A percentile compares a stretch with the other conserved stretches of the same genome.
Conservation (phyloP, 2,113 vertebrate species). For the Manacus vitellinus region DNA sequence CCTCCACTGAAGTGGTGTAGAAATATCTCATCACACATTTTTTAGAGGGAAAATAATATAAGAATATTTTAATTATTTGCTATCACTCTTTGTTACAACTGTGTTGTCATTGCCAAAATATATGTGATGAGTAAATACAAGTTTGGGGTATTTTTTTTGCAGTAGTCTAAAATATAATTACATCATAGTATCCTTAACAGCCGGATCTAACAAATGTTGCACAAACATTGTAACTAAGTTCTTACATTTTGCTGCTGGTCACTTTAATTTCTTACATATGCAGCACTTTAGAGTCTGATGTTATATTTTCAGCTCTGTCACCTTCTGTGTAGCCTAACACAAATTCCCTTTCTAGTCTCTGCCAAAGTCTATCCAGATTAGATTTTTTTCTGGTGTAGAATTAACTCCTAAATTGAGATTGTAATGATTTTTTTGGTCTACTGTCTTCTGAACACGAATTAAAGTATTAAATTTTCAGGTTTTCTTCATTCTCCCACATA, state of each 20-base stretch:
- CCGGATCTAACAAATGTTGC: neutral
- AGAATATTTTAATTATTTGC: neutral
- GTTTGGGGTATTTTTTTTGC: neutral
- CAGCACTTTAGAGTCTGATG: neutral
- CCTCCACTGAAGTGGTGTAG: neutral
- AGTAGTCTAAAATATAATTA: neutral
- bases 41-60: neutral
- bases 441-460: neutral
- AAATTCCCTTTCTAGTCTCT: neutral
- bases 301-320: neutral
- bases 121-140: neutral
- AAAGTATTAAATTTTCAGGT: neutral
- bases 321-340: neutral
- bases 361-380: neutral
- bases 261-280: neutral
- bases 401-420: neutral
- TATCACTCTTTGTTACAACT: neutral
- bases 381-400: neutral
- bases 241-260: neutral
- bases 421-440: neutral
- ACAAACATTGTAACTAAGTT: neutral
- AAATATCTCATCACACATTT: neutral
- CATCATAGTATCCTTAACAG: neutral
- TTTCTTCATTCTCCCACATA: neutral
- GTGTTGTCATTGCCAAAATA: neutral